These are phyloP conservation scores for Philereme vetulata DNA, from an alignment of 2,888 invertebrate genomes.

Conservation along the genomic window DNA sequence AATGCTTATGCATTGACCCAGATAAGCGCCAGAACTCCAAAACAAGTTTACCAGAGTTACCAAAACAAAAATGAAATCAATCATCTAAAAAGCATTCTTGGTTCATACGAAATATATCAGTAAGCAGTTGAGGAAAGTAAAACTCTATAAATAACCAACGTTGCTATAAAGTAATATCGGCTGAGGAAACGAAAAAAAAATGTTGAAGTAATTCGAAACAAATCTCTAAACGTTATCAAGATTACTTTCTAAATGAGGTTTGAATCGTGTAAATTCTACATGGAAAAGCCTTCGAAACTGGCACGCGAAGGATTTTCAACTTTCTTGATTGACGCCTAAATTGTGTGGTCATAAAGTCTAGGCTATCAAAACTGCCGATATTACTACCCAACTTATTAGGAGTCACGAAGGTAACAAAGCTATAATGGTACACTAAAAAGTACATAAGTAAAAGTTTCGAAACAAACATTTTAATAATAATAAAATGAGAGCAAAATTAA, in stretches of 20 bases:
- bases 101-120: constrained; percentile 8
- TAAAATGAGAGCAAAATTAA: constrained; percentile 42
- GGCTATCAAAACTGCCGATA: constrained; percentile 16
- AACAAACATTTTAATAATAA: constrained; percentile 15
- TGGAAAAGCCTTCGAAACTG: constrained; percentile 26
- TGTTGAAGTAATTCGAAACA: constrained; percentile 19
- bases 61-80: constrained; percentile 25
- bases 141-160: not conserved
- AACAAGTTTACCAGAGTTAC: no score
- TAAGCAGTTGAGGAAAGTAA: not conserved
- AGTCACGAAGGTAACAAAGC: constrained; percentile 9
- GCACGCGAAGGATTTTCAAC: constrained; percentile 31
- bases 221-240: constrained; percentile 33
- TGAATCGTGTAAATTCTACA: constrained; percentile 35
- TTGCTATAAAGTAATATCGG: constrained; percentile 8
- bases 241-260: constrained; percentile 38
- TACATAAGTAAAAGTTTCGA: not conserved
- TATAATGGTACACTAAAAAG: constrained; percentile 2
- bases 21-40: no score
- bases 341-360: constrained; percentile 16
- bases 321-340: constrained; percentile 18
- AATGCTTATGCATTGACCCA: no score
- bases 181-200: constrained; percentile 19
- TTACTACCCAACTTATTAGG: constrained; percentile 14
- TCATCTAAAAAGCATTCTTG: constrained; percentile 3